These are phyloP conservation scores for Colistium nudipinnis DNA, from an alignment of 2,113 vertebrate genomes.

Conservation along the genomic window DNA sequence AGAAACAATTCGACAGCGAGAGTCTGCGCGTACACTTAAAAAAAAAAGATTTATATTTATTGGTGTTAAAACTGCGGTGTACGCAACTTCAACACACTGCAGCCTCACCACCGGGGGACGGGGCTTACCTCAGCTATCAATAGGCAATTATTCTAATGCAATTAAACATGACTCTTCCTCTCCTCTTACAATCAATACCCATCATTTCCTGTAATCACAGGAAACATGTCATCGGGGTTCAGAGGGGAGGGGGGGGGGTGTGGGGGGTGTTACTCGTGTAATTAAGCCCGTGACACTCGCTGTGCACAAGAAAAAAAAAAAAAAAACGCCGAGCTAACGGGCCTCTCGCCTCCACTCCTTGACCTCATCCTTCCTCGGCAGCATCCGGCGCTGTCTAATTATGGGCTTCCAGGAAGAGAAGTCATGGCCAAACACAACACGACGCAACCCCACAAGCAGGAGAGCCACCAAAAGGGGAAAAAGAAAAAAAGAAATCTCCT, in stretches of 20 bases:
- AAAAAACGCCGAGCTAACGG: conserved; percentile 60
- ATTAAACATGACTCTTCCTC: conserved; percentile 71
- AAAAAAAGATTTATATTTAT: background rate
- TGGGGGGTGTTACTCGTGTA: conserved; percentile 58
- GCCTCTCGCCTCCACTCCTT: conserved; percentile 53
- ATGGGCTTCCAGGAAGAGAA: conserved; percentile 58
- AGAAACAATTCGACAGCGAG: background rate
- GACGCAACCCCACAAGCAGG: conserved; percentile 25
- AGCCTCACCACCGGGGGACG: conserved; percentile 32
- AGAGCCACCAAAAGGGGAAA: conserved; percentile 32
- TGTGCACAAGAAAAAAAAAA: conserved; percentile 40
- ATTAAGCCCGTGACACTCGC: conserved; percentile 51
- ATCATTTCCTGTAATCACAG: conserved; percentile 75
- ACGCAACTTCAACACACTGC: conserved; percentile 34
- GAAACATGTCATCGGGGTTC: conserved; percentile 66
- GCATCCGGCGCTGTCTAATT: conserved; percentile 68
- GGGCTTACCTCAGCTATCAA: conserved; percentile 59
- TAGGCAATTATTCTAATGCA: conserved; percentile 75
- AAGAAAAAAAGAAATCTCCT: conserved; percentile 53
- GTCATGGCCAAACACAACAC: conserved; percentile 61
- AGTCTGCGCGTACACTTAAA: background rate
- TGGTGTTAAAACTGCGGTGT: conserved; percentile 3
- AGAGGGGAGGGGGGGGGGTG: too few species aligned
- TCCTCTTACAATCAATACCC: conserved; percentile 59
- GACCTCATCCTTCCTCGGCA: conserved; percentile 72